Evolutionary conservation across 2,797 vertebrate genomes (phyloP).

Genomic region (Myotis vivesi): DNA sequence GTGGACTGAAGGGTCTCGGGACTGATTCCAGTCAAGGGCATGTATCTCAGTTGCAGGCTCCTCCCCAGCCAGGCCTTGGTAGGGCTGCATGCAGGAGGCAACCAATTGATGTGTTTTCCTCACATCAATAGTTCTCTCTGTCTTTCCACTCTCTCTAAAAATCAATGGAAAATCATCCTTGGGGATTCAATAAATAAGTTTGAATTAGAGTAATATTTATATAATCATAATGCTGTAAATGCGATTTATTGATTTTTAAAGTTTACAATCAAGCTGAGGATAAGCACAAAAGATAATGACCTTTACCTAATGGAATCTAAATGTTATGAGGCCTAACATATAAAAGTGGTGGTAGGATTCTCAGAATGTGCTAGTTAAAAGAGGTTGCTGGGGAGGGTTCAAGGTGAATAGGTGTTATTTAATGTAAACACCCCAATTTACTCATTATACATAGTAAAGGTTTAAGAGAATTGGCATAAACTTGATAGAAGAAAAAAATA

Average conservation of each 20-base stretch:
- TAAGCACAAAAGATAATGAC: neutral
- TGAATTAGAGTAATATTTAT: neutral
- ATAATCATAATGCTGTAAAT: neutral
- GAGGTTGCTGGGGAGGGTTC: neutral
- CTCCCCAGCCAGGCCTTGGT: too few species aligned
- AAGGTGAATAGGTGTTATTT: neutral
- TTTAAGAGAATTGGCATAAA: neutral
- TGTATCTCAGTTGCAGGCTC: too few species aligned
- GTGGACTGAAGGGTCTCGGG: too few species aligned
- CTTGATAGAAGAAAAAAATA: neutral
- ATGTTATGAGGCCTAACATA: neutral
- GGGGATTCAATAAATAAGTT: too few species aligned
- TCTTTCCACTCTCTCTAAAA: too few species aligned
- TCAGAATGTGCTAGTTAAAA: neutral
- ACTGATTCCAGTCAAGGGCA: too few species aligned
- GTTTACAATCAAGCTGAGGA: neutral
- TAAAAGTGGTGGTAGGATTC: neutral
- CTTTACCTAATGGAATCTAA: neutral
- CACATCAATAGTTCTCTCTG: too few species aligned
- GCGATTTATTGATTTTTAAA: slow-evolving; percentile 17
- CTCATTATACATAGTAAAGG: neutral
- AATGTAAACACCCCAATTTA: neutral
- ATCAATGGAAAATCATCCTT: too few species aligned
- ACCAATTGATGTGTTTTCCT: too few species aligned
- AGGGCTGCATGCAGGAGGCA: too few species aligned